Base-by-base conservation (phyloP, 1,140 invertebrate genomes). In the Caenorhabditis brenneri region DNA sequence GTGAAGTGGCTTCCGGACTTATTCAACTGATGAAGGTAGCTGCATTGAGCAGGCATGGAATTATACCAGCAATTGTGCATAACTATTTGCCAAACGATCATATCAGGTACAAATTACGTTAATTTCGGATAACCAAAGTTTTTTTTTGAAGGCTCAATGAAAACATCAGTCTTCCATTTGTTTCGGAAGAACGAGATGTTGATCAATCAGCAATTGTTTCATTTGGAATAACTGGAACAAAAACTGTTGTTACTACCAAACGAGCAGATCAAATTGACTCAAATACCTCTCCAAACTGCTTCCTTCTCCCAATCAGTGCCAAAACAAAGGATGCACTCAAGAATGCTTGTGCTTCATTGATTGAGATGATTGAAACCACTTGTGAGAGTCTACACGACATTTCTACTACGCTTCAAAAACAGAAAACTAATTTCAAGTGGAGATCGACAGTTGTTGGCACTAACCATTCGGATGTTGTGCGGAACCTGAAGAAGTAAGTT, bases 1-100 rank as follows among this genome's bases (percentile, higher is more conserved):
- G 46, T 29, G 79, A 85, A 46, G 81, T 80, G 3, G 84, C 84
- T 19, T 85, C 84, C 19, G 84, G 84, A 19, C 27, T 85, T n/a
- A 42, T 81, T 46, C 79, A 81, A 36, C 33, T 85, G 0, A 48
- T 42, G 33, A 85, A 85, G 42, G 80, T 81, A 1, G 22, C 49
- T 19, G 19, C 36, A 29, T 27, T 85, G 16, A 53, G 83, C 19
- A 79, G 69, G 19, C 39, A 85, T 48, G 80, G 74, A 46, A 78
- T 51, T 12, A 29, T 85, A 49, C 84, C 84, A 16, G 55, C 79
- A 2, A 69, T 81, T 7, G 24, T 85, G 22, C 79, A 85, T 48
- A 81, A 81, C 24, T 39, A 4, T 15, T 46, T 85, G 36, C 69
- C 84, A 42, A 81, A 82, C 69, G 60, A 81, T n/a, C 80, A 81